Evolutionary conservation across 2,888 invertebrate genomes (phyloP).

Genomic region (Ceraclea dissimilis): DNA sequence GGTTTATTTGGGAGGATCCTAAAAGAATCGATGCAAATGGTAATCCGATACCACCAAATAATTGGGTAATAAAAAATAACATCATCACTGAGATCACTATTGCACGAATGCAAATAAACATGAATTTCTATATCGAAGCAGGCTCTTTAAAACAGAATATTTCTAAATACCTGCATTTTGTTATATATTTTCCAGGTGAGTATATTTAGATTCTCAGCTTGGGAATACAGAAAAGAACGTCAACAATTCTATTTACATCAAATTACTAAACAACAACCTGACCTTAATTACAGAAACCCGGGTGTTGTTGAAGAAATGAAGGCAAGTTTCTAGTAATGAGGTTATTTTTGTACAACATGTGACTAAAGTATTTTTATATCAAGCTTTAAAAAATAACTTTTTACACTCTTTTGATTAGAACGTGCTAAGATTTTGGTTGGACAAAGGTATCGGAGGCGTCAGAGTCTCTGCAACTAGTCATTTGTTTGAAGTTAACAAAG

Average conservation of each 20-base stretch:
- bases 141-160: too few relatives aligned
- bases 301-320: constrained; percentile 60
- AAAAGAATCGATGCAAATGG: constrained; percentile 36
- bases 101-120: too few relatives aligned
- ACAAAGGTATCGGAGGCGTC: constrained; percentile 73
- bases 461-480: constrained; percentile 70
- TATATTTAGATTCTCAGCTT: constrained; percentile 62
- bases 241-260: constrained; percentile 75
- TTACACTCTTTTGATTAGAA: constrained; percentile 39
- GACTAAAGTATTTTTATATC: background rate
- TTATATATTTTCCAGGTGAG: constrained; percentile 48
- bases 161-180: too few relatives aligned
- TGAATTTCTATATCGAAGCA: too few relatives aligned
- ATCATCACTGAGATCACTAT: background rate
- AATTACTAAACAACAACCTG: constrained; percentile 67
- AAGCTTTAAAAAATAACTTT: too few relatives aligned
- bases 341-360: background rate
- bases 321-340: constrained; percentile 34
- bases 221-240: constrained; percentile 60
- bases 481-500: constrained; percentile 52
- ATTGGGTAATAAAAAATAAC: constrained; percentile 52
- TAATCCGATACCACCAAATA: constrained; percentile 57
- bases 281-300: constrained; percentile 70
- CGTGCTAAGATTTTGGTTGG: constrained; percentile 60
- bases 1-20: constrained; percentile 63